A percentile compares a stretch with the other conserved stretches of the same genome.
Conservation (phyloP, 2,888 invertebrate species). For the Strigamia maritima region DNA sequence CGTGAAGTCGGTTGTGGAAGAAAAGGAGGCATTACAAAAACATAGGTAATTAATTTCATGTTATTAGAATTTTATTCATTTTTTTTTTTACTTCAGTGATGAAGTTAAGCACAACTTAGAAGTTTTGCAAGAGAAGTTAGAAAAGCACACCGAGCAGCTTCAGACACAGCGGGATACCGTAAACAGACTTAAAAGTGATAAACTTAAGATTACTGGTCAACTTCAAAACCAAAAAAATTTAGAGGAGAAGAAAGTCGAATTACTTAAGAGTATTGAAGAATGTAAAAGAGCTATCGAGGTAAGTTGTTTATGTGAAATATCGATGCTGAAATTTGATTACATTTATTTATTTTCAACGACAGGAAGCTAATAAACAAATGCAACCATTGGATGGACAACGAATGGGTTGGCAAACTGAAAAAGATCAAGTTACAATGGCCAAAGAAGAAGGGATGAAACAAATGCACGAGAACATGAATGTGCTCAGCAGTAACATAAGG, state of each 20-base stretch:
- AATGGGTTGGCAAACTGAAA: neutral
- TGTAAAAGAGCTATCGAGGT: neutral
- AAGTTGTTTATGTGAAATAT: neutral
- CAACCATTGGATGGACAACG: neutral
- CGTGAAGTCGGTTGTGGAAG: neutral
- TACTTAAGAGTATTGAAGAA: neutral
- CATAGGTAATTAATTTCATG: neutral
- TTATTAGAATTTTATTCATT: neutral
- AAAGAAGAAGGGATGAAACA: neutral
- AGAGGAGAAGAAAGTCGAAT: neutral
- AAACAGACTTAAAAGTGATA: neutral
- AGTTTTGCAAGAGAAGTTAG: neutral
- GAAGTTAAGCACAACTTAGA: neutral
- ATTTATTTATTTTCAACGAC: neutral
- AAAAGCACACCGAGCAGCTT: neutral
- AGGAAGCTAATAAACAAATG: constrained; percentile 9
- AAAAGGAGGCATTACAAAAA: neutral
- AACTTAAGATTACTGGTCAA: neutral
- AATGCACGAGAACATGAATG: neutral
- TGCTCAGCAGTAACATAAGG: neutral
- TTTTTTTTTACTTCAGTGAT: neutral
- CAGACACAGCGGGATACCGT: neutral
- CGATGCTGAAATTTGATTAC: neutral
- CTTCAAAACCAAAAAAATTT: neutral
- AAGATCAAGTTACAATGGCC: neutral